Evolutionary conservation across 2,113 vertebrate species (phyloP).

Genomic region (Noctilio leporinus): DNA sequence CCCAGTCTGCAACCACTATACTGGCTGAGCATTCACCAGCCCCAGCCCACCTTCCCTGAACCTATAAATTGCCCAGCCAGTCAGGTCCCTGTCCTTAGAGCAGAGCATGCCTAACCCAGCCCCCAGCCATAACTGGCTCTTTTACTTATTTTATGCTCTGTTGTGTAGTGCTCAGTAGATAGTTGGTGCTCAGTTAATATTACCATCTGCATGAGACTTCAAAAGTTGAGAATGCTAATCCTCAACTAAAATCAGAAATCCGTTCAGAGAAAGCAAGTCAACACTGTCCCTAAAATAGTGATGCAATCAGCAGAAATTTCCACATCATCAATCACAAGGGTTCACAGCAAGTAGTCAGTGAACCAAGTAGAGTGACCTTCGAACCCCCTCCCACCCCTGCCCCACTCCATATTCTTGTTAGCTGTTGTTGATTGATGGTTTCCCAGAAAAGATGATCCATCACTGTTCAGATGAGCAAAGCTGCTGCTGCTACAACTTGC

Average conservation of each 20-base stretch:
- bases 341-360: slow-evolving; percentile 31
- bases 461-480: slow-evolving; percentile 12
- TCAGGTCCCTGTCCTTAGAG: no score
- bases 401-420: slow-evolving; percentile 50
- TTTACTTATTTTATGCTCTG: not conserved
- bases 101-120: not conserved
- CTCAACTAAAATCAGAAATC: slow-evolving; percentile 11
- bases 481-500: slow-evolving; percentile 1
- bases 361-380: slow-evolving; percentile 53
- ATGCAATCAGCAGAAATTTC: slow-evolving; percentile 58
- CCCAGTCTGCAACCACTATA: not conserved
- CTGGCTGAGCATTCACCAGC: not conserved
- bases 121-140: not conserved
- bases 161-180: not conserved
- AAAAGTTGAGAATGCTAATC: slow-evolving; percentile 11
- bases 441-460: slow-evolving; percentile 52
- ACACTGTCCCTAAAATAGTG: not conserved
- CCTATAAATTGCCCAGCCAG: not conserved
- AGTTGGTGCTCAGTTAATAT: not conserved
- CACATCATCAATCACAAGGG: slow-evolving; percentile 51
- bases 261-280: slow-evolving; percentile 9
- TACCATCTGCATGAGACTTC: not conserved
- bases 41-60: not conserved
- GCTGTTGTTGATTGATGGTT: slow-evolving; percentile 44
- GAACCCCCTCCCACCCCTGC: not conserved